phyloP scores from a whole-genome alignment of 2,797 vertebrate genomes.

The Enteromius anoplus region DNA sequence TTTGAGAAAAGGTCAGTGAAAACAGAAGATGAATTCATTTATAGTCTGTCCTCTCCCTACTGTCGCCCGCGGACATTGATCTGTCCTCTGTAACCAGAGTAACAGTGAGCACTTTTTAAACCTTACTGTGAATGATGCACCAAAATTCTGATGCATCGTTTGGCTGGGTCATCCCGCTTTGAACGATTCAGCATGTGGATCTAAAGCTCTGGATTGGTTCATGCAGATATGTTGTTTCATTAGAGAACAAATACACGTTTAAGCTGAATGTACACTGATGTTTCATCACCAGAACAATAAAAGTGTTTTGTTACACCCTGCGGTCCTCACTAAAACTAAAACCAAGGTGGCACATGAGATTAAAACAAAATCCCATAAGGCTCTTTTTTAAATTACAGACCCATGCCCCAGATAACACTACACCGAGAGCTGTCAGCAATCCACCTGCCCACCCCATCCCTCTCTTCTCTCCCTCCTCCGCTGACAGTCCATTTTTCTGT shows the following conservation, averaged over 20 bases:
- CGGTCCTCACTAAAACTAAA: conserved; percentile 70
- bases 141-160: conserved; percentile 44
- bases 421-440: conserved; percentile 56
- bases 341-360: conserved; percentile 70
- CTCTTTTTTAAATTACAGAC: conserved; percentile 54
- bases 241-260: conserved; percentile 45
- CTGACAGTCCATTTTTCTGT: conserved; percentile 78
- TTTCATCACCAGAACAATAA: conserved; percentile 55
- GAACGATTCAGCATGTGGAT: conserved; percentile 48
- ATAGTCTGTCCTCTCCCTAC: conserved; percentile 60
- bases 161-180: conserved; percentile 51
- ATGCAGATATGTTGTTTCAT: conserved; percentile 40
- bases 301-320: conserved; percentile 64
- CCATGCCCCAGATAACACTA: conserved; percentile 39
- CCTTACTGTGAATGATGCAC: conserved; percentile 47
- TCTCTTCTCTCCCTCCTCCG: conserved; percentile 63
- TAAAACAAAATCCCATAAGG: conserved; percentile 27
- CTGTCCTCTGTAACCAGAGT: conserved; percentile 54
- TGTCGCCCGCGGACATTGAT: conserved; percentile 56
- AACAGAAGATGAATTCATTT: conserved; percentile 61
- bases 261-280: conserved; percentile 53
- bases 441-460: conserved; percentile 42
- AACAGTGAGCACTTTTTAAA: conserved; percentile 51
- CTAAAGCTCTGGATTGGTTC: conserved; percentile 36
- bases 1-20: conserved; percentile 61